Evolutionary conservation across 2,888 invertebrate species (phyloP), one percentile per base, ranked within the genome.

Genomic region (Hyposoter dolosus): DNA sequence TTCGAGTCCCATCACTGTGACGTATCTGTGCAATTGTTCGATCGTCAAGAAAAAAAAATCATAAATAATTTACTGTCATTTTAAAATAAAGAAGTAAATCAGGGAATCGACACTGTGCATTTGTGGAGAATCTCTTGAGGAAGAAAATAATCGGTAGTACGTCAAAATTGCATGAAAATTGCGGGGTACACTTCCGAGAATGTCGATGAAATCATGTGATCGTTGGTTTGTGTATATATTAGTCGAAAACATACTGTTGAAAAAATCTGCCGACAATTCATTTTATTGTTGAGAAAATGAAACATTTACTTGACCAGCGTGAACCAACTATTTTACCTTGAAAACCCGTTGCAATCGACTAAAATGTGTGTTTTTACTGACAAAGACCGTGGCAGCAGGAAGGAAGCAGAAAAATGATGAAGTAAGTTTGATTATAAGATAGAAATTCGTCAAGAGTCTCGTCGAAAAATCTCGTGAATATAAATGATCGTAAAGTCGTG

Each of bases 371-470:
- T 47, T 60, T 32, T 12, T 32, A 35, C 35, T 71, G 47, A 68
- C 47, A 47, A 47, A 75, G 50, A 66, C 53, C 50, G 63, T 50
- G 28, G 60, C 68, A 56, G 78, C 35, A 19, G 68, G 63, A 43
- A 23, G 60, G 35, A 84, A 65, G 47, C 47, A 35, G 71, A 84
- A 84, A 60, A 78, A 69, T 69, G 12, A 28, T 60, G 28, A 60
- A 28, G 7, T 28, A 15, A 60, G 60, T 28, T 60, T 28, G 60
- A 60, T 28, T 28, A 53, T 50, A 19, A 72, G 15, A 72, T 19
- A 50, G 19, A 72, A 72, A 72, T 72, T 17, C n/a, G 72, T 72
- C 72, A 53, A 47, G 17, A 72, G 69, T 69, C 28, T 68, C 23
- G 15, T 68, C 68, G 35, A 15, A 60, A 60, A 28, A 28, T 60